These are phyloP conservation scores for Drosophila yooni DNA, from an alignment of 2,888 invertebrate species.

Conservation along the genomic window DNA sequence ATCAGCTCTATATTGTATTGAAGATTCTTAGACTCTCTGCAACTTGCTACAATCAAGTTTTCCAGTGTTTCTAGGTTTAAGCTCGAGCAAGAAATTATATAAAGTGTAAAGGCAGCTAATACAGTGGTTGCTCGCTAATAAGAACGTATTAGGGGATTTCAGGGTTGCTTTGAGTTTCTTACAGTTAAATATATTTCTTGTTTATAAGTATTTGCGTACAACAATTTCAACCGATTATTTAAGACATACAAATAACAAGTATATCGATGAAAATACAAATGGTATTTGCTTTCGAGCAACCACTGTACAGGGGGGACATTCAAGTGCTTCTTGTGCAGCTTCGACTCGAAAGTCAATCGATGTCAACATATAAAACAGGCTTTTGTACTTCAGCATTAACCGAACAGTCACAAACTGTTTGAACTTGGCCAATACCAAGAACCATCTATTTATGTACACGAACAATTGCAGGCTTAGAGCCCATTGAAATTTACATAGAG, in stretches of 20 bases:
- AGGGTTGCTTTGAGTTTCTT: neutral
- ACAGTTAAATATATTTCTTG: neutral
- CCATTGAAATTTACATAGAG: conserved; percentile 23
- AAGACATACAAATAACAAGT: neutral
- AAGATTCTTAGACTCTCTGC: neutral
- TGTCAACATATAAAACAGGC: conserved; percentile 7
- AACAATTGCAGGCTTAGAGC: conserved; percentile 26
- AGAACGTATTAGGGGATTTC: neutral
- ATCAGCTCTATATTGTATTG: neutral
- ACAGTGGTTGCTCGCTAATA: conserved; percentile 3
- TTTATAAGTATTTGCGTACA: neutral
- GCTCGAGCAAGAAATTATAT: neutral
- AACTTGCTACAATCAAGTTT: neutral
- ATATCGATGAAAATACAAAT: neutral
- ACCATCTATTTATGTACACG: conserved; percentile 7
- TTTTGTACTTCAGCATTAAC: neutral
- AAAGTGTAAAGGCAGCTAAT: conserved; percentile 1
- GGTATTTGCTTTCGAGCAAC: neutral
- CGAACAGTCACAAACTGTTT: conserved; percentile 3
- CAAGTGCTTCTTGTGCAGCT: neutral
- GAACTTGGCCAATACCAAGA: conserved; percentile 12
- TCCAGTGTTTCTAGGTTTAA: neutral
- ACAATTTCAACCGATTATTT: neutral
- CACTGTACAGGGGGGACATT: neutral
- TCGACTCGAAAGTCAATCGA: neutral